Percentiles rank a stretch among this genome's conserved stretches.
Conservation (phyloP, 2,797 vertebrate species). For the Sebastes vulpes region DNA sequence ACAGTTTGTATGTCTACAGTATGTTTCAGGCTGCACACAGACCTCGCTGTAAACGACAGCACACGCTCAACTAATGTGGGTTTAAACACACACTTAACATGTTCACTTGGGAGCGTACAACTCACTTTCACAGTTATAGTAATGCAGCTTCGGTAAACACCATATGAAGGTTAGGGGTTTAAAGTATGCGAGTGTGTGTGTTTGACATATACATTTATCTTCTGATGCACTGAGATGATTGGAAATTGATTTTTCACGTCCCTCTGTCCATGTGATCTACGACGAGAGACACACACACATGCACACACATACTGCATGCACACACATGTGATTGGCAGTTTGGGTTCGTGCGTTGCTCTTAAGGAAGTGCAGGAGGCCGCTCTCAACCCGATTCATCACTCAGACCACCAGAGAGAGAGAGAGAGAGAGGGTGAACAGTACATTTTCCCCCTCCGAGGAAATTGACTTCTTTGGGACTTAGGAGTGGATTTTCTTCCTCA, state of each 20-base stretch:
- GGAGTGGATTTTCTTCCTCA: slow-evolving; percentile 67
- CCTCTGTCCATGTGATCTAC: slow-evolving; percentile 38
- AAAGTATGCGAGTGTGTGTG: not conserved
- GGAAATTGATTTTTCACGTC: slow-evolving; percentile 51
- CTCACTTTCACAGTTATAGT: slow-evolving; percentile 7
- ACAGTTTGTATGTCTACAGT: slow-evolving; percentile 17
- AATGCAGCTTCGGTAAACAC: slow-evolving; percentile 12
- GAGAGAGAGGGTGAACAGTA: slow-evolving; percentile 34
- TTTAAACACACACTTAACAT: slow-evolving; percentile 37
- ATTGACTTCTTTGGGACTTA: slow-evolving; percentile 68
- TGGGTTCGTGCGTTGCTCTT: slow-evolving; percentile 46
- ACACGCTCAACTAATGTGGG: not conserved
- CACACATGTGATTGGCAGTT: slow-evolving; percentile 55
- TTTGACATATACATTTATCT: slow-evolving; percentile 30
- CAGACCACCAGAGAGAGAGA: slow-evolving; percentile 66
- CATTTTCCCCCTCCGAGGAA: slow-evolving; percentile 48
- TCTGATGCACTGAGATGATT: slow-evolving; percentile 45
- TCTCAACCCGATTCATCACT: slow-evolving; percentile 70
- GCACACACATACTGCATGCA: not conserved
- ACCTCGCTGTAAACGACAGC: slow-evolving; percentile 4
- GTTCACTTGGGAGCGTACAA: slow-evolving; percentile 7
- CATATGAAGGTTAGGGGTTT: not conserved
- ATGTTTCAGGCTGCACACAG: slow-evolving; percentile 14
- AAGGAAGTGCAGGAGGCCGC: slow-evolving; percentile 66
- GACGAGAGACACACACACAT: slow-evolving; percentile 10